A percentile compares a stretch with the other conserved stretches of the same genome.
phyloP scores from a whole-genome alignment of 2,113 vertebrate species.

The Cyprinus carpio region DNA sequence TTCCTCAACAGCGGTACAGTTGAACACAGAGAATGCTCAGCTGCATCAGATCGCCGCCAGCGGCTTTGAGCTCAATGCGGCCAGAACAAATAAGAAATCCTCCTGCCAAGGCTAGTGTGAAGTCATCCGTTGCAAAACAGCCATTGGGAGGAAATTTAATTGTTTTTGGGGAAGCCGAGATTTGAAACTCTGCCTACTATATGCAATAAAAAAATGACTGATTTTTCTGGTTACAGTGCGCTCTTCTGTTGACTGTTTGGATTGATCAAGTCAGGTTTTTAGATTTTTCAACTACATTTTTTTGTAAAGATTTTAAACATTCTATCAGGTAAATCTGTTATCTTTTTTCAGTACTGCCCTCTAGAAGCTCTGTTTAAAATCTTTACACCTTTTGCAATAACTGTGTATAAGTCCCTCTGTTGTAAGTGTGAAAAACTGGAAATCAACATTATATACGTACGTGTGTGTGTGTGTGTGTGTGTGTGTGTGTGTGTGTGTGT shows the following conservation, averaged over 20 bases:
- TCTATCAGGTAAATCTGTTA: no score
- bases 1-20: slow-evolving; percentile 47
- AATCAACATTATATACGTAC: no score
- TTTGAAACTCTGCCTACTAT: not conserved
- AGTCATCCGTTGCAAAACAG: not conserved
- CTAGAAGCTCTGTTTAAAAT: no score
- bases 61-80: not conserved
- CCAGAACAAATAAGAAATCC: not conserved
- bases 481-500: no score
- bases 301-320: no score
- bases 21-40: slow-evolving; percentile 2
- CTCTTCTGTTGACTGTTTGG: not conserved
- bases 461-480: no score
- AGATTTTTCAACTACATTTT: not conserved
- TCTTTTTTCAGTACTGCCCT: no score
- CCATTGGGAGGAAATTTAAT: not conserved
- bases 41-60: slow-evolving; percentile 1
- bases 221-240: not conserved
- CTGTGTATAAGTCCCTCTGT: no score
- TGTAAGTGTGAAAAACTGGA: no score
- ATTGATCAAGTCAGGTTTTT: not conserved
- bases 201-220: not conserved
- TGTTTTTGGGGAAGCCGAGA: not conserved
- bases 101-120: slow-evolving; percentile 16
- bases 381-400: no score